phyloP scores from a whole-genome alignment of 2,888 invertebrate species.

The Chydorus sphaericus region DNA sequence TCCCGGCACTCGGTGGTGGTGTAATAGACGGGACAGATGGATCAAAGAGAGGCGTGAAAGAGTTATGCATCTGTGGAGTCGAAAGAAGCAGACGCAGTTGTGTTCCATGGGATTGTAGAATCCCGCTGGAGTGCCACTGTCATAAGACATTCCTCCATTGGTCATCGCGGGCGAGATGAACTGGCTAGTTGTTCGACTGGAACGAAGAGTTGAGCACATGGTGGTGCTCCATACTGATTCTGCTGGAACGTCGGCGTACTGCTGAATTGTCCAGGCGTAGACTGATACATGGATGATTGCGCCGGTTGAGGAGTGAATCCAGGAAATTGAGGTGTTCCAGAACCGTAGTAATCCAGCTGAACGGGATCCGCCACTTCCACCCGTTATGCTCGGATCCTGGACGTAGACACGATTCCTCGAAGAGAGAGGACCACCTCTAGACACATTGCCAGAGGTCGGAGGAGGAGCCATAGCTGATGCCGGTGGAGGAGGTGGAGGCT shows the following conservation, averaged over 20 bases:
- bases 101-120: constrained; percentile 18
- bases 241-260: background rate
- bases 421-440: background rate
- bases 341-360: background rate
- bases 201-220: background rate
- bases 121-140: constrained; percentile 22
- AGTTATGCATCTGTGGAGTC: constrained; percentile 18
- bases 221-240: background rate
- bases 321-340: background rate
- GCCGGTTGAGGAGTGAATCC: background rate
- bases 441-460: constrained; percentile 3
- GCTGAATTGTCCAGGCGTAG: background rate
- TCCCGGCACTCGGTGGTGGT: constrained; percentile 6
- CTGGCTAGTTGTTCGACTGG: background rate
- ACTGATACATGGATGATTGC: background rate
- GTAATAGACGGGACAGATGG: constrained; percentile 9
- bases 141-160: constrained; percentile 16
- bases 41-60: constrained; percentile 17
- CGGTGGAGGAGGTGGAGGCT: background rate
- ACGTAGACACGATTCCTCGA: constrained; percentile 7
- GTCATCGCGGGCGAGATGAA: background rate
- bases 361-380: background rate
- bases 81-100: no score
- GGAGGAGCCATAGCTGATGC: background rate
- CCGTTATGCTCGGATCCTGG: constrained; percentile 9